Percentiles rank a stretch among this genome's conserved stretches.
Conservation (phyloP, 2,888 invertebrate genomes). For the Limenitis camilla region DNA sequence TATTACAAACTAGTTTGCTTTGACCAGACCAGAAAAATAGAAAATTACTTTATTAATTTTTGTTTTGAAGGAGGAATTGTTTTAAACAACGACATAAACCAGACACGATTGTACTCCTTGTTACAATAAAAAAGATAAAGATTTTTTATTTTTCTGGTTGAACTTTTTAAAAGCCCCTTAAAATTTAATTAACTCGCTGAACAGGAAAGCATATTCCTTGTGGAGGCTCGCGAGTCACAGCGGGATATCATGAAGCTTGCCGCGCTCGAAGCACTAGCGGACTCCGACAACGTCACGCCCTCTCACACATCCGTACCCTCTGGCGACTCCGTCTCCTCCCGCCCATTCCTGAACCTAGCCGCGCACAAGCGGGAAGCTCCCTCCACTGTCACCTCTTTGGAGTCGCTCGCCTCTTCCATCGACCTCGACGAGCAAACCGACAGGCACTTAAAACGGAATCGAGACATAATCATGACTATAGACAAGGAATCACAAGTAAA, state of each 20-base stretch:
- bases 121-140: background rate
- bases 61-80: too few relatives aligned
- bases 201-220: constrained; percentile 87
- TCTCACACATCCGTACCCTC: constrained; percentile 23
- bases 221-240: constrained; percentile 85
- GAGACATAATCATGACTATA: constrained; percentile 37
- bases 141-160: background rate
- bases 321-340: constrained; percentile 18
- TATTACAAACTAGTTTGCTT: too few relatives aligned
- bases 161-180: background rate
- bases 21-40: too few relatives aligned
- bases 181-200: constrained; percentile 6
- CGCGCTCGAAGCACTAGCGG: constrained; percentile 37
- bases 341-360: constrained; percentile 45
- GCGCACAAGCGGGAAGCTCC: constrained; percentile 38
- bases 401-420: constrained; percentile 65
- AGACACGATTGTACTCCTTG: too few relatives aligned
- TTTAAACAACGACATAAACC: too few relatives aligned
- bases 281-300: constrained; percentile 27
- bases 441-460: constrained; percentile 43
- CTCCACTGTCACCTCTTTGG: constrained; percentile 74
- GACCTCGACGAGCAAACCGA: constrained; percentile 42
- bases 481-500: constrained; percentile 57
- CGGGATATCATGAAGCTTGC: constrained; percentile 71
- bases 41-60: too few relatives aligned